These are phyloP conservation scores for Pristionchus japonicus DNA, from an alignment of 2,888 invertebrate genomes.

Conservation along the genomic window DNA sequence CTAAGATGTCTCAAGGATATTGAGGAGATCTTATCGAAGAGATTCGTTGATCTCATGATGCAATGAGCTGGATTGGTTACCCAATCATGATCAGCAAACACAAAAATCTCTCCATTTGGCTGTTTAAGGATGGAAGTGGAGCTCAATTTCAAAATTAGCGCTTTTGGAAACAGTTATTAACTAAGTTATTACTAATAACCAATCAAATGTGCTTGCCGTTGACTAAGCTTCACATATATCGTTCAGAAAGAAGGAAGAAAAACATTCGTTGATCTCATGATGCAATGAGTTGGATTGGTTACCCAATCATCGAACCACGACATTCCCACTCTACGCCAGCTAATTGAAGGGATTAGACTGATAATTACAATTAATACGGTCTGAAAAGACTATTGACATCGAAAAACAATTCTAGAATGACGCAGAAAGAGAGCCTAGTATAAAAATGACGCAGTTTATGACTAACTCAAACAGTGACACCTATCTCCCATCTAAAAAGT, in stretches of 20 bases:
- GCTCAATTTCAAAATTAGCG: too few species aligned
- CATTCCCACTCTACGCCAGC: too few species aligned
- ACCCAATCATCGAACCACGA: background rate
- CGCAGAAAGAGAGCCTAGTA: background rate
- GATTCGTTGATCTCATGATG: background rate
- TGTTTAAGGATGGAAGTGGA: too few species aligned
- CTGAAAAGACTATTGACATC: too few species aligned
- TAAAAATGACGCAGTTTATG: background rate
- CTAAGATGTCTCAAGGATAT: background rate
- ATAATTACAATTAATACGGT: too few species aligned
- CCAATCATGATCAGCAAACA: background rate
- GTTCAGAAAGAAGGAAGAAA: too few species aligned
- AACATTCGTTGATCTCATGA: background rate
- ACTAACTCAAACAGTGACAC: background rate
- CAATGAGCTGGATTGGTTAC: background rate
- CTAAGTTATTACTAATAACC: too few species aligned
- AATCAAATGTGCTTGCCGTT: too few species aligned
- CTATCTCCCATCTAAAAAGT: background rate
- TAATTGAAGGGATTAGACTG: too few species aligned
- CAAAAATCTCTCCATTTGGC: background rate
- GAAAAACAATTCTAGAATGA: background rate
- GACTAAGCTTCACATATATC: too few species aligned
- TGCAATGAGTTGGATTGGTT: background rate
- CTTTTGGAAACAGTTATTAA: too few species aligned
- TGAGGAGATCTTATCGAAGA: background rate